Percentiles rank a stretch among this genome's conserved stretches.
Evolutionary conservation across 2,888 invertebrate species (phyloP).

Genomic region (Meliscaeva auricollis): DNA sequence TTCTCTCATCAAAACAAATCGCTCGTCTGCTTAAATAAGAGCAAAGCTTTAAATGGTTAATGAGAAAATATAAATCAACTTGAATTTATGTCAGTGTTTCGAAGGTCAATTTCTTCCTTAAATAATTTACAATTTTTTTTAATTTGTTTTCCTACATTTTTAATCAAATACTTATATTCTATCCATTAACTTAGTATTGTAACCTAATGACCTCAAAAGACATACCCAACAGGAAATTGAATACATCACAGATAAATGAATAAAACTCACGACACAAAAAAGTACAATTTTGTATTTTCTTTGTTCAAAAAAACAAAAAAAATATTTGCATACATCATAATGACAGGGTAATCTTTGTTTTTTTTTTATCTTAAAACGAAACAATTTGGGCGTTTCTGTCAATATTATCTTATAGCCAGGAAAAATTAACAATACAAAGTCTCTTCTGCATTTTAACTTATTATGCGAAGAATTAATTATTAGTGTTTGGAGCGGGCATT

Average conservation of each 20-base stretch:
- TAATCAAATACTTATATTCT: neutral
- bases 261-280: neutral
- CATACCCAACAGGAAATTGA: neutral
- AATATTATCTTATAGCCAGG: slow-evolving; percentile 29
- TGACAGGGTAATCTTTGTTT: neutral
- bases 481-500: too few relatives aligned
- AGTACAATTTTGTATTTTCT: neutral
- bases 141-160: too few relatives aligned
- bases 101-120: too few relatives aligned
- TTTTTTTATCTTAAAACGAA: neutral
- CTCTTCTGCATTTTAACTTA: neutral
- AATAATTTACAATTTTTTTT: too few relatives aligned
- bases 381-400: slow-evolving; percentile 24
- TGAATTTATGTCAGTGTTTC: too few relatives aligned
- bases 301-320: neutral
- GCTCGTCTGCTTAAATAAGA: too few relatives aligned
- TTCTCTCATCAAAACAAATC: too few relatives aligned
- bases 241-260: neutral
- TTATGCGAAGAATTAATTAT: slow-evolving; percentile 21
- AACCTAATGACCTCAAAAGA: neutral
- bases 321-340: neutral
- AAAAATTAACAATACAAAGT: slow-evolving; percentile 1
- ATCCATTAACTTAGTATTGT: neutral
- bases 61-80: too few relatives aligned
- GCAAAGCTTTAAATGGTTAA: too few relatives aligned